A percentile compares a stretch with the other conserved stretches of the same genome.
Conservation (phyloP, 2,113 vertebrate genomes). For the Phalacrocorax pelagicus region DNA sequence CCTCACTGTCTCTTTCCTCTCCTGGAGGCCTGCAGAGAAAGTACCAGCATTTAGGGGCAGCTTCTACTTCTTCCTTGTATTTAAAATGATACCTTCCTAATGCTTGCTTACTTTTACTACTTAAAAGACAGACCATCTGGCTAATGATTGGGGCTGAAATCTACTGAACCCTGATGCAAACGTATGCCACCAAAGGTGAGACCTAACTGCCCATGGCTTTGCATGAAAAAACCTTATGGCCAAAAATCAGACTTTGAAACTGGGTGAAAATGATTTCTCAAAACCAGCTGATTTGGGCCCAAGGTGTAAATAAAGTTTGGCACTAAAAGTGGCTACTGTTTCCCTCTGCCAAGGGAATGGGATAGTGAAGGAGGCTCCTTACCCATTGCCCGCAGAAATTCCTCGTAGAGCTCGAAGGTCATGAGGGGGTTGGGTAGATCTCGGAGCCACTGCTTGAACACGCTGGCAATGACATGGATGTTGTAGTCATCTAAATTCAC, state of each 20-base stretch:
- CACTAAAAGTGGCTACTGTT: background rate
- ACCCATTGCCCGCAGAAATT: slow-evolving; percentile 96
- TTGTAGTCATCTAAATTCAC: slow-evolving; percentile 97
- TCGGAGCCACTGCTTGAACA: slow-evolving; percentile 98
- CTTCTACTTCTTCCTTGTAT: background rate
- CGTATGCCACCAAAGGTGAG: fast-evolving
- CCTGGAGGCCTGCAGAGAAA: slow-evolving; percentile 83
- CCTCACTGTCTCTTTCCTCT: slow-evolving; percentile 89
- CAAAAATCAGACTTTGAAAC: background rate
- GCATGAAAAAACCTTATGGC: fast-evolving
- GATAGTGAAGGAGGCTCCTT: slow-evolving; percentile 28
- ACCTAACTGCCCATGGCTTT: background rate
- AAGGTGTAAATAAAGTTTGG: background rate
- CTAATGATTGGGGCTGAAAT: background rate
- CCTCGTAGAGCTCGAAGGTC: slow-evolving; percentile 98
- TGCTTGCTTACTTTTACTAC: background rate
- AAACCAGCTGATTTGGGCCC: background rate
- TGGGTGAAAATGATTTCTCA: background rate
- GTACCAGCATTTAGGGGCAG: background rate
- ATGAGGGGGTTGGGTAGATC: slow-evolving; percentile 97
- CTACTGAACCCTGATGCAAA: background rate
- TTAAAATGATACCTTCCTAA: background rate
- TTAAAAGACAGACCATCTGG: background rate
- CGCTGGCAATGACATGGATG: slow-evolving; percentile 96
- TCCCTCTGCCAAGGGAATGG: background rate